Percentiles rank a stretch among this genome's conserved stretches.
phyloP scores from a whole-genome alignment of 1,140 invertebrate genomes.

The Tetraneura akinire region DNA sequence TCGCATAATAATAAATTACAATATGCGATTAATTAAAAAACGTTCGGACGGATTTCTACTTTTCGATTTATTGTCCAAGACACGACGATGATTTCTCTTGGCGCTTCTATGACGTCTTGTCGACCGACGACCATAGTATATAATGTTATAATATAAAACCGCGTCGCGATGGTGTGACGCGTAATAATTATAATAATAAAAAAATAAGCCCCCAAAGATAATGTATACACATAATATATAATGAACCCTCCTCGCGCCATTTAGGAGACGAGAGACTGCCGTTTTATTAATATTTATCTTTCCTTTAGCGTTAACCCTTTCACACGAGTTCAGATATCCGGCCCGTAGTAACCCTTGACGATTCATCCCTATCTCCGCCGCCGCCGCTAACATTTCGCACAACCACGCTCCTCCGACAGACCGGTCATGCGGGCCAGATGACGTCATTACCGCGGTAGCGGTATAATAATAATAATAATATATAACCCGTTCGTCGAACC shows the following conservation, averaged over 20 bases:
- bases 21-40: no score
- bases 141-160: no score
- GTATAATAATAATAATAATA: no score
- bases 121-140: no score
- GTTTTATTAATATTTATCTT: slow-evolving; percentile 47
- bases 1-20: no score
- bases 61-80: not conserved
- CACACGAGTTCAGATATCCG: slow-evolving; percentile 21
- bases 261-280: not conserved
- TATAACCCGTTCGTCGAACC: slow-evolving; percentile 42
- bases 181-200: not conserved
- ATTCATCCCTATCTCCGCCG: not conserved
- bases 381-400: not conserved
- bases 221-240: not conserved
- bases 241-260: not conserved
- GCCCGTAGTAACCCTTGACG: not conserved
- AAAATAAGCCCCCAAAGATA: not conserved
- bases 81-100: no score
- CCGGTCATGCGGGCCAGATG: slow-evolving; percentile 14
- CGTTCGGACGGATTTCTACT: not conserved
- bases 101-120: no score
- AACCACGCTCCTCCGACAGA: not conserved
- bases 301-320: slow-evolving; percentile 25
- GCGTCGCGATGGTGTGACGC: not conserved
- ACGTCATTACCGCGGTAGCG: not conserved